phyloP scores from a whole-genome alignment of 2,113 vertebrate genomes.

The Tympanuchus pallidicinctus region DNA sequence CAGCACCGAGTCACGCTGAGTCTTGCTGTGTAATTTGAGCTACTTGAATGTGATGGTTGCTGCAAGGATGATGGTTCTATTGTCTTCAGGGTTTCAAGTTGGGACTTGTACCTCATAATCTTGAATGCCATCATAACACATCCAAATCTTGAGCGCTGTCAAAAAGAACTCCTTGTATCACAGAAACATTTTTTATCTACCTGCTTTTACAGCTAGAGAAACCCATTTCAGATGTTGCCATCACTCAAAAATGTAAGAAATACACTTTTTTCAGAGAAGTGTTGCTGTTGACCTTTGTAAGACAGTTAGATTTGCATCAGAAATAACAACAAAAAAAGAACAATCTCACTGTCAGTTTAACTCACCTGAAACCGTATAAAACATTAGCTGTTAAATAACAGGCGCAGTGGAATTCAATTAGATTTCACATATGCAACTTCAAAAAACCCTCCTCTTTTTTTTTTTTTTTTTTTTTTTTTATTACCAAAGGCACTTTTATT shows the following conservation, averaged over 20 bases:
- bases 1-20: neutral
- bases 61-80: neutral
- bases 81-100: neutral
- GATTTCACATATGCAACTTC: neutral
- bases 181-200: neutral
- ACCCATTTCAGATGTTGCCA: neutral
- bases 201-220: neutral
- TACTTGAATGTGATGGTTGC: neutral
- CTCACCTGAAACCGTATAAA: neutral
- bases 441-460: neutral
- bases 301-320: neutral
- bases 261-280: neutral
- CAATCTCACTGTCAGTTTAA: neutral
- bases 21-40: constrained; percentile 3
- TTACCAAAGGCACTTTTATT: neutral
- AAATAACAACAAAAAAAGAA: neutral
- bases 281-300: neutral
- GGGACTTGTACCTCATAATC: neutral
- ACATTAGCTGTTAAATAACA: neutral
- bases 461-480: neutral
- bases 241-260: neutral
- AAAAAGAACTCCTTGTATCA: neutral
- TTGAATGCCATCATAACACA: neutral
- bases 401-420: neutral
- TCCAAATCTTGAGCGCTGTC: neutral